Base-by-base conservation (phyloP, 2,797 vertebrate genomes). In the Enteromius paludinosus region DNA sequence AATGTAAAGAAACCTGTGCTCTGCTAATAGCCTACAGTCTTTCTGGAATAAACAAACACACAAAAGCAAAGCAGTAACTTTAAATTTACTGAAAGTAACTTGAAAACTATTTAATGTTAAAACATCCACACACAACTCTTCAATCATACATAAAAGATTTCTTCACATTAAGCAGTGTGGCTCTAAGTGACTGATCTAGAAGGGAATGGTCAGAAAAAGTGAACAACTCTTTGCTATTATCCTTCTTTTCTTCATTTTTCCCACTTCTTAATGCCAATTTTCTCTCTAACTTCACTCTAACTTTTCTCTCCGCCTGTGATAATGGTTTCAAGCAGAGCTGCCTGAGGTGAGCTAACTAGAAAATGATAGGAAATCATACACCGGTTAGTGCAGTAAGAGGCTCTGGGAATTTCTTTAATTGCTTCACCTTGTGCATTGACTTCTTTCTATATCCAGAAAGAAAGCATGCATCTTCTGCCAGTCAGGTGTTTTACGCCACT, bases 341-440 rank as follows among this genome's bases (percentile, higher is more conserved):
- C 70, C 70, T 81, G 79, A 81, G 30, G 79, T 74, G 45, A 65
- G 59, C n/a, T 65, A 41, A 65, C 56, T 52, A 65, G 70, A 81
- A 81, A 74, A 81, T 65, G 20, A 81, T 81, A 49, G 43, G n/a
- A 81, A 73, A 81, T 81, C 43, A 73, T 62, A 81, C 6, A 73
- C 15, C 9, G 9, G 54, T 52, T 73, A 73, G 69, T 72, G 30
- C 62, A 41, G 69, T 52, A 52, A 73, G 59, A 73, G 43, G 30
- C n/a, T 72, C 33, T 9, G 41, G 70, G 10, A 65, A 74, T 81
- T 74, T 65, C 10, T 54, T 74, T 73, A 81, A 81, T 73, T 81
- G 56, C 28, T 73, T 73, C 5, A 28, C 69, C 30, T 14, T 35
- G 30, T 47, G 23, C 30, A 52, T 65, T 64, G 30, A 25, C 10